Evolutionary conservation across 2,888 invertebrate species (phyloP).

Genomic region (Heliconius charithonia): DNA sequence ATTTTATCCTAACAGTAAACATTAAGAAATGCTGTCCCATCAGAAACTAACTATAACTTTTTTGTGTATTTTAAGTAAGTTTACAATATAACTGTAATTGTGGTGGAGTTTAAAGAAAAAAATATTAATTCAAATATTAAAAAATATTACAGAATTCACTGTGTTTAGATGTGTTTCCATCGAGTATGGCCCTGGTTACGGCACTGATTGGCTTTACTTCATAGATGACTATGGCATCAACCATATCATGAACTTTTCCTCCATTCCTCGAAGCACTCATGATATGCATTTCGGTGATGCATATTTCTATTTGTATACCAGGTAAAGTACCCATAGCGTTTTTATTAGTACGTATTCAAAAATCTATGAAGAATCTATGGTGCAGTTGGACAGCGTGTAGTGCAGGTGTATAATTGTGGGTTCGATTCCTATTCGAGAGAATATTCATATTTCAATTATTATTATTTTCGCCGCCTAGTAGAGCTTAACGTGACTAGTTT

Average conservation of each 20-base stretch:
- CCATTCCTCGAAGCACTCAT: slow-evolving; percentile 58
- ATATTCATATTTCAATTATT: too few relatives aligned
- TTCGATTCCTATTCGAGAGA: too few relatives aligned
- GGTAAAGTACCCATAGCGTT: slow-evolving; percentile 56
- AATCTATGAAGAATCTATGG: too few relatives aligned
- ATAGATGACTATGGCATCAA: slow-evolving; percentile 72
- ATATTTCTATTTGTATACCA: slow-evolving; percentile 77
- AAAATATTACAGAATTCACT: slow-evolving; percentile 23
- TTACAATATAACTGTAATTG: not conserved
- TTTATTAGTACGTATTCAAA: not conserved
- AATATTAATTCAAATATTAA: not conserved
- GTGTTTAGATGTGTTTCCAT: slow-evolving; percentile 9
- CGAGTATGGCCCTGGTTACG: slow-evolving; percentile 65
- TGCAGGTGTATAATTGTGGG: too few relatives aligned
- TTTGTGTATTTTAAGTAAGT: slow-evolving; percentile 17
- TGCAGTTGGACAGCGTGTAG: too few relatives aligned
- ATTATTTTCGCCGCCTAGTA: too few relatives aligned
- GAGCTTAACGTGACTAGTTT: too few relatives aligned
- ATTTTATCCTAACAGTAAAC: not conserved
- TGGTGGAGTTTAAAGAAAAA: not conserved
- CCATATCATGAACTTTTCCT: slow-evolving; percentile 69
- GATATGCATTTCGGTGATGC: slow-evolving; percentile 66
- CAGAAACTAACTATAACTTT: not conserved
- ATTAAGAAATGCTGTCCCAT: slow-evolving; percentile 5
- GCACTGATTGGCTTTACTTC: slow-evolving; percentile 75